Conservation (phyloP, 2,113 vertebrate genomes). For the Promerops cafer region DNA sequence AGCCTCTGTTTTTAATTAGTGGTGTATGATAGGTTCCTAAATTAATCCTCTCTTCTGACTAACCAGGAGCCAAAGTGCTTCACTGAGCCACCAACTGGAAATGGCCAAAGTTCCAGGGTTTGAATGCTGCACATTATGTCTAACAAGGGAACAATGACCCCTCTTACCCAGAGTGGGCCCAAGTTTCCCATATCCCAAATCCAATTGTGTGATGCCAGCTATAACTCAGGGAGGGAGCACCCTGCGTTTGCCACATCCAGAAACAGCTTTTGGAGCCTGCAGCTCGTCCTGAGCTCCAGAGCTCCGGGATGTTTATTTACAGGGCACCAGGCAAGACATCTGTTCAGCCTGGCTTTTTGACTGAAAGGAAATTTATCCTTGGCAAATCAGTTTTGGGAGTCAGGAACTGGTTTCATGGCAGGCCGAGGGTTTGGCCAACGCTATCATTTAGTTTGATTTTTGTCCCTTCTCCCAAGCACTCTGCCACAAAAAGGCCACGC, state of each 20-base stretch:
- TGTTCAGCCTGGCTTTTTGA: slow-evolving; percentile 33
- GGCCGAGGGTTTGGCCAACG: not conserved
- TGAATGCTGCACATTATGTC: not conserved
- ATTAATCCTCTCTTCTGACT: not conserved
- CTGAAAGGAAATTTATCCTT: slow-evolving; percentile 38
- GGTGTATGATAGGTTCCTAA: not conserved
- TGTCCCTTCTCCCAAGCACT: not conserved
- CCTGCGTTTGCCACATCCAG: not conserved
- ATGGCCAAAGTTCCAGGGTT: not conserved
- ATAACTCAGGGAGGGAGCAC: not conserved
- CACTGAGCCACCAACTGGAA: not conserved
- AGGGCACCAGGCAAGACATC: slow-evolving; percentile 21
- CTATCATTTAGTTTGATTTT: not conserved
- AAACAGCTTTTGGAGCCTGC: not conserved
- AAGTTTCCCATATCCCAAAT: not conserved
- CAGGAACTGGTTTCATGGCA: not conserved
- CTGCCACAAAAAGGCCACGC: not conserved
- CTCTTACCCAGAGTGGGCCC: not conserved
- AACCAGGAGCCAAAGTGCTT: not conserved
- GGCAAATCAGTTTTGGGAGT: slow-evolving; percentile 24
- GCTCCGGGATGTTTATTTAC: slow-evolving; percentile 27
- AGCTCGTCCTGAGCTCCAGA: not conserved
- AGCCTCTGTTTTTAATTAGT: not conserved
- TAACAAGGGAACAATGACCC: not conserved
- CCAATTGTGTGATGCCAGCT: not conserved